Conservation (phyloP, 2,888 invertebrate species). For the Andrena minutula region DNA sequence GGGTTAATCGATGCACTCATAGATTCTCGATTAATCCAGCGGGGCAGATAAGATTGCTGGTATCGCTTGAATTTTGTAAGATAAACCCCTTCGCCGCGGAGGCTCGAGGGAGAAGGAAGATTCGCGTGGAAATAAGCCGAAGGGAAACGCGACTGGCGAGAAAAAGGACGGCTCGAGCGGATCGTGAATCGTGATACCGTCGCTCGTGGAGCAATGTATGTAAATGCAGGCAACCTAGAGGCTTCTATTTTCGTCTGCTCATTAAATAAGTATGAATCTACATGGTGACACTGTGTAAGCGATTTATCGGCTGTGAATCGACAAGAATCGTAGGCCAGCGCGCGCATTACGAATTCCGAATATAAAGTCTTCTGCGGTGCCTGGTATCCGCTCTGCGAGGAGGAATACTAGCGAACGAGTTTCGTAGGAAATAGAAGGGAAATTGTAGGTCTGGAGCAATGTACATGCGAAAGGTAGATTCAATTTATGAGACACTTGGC, state of each 20-base stretch:
- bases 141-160: background rate
- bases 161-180: background rate
- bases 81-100: slow-evolving; percentile 14
- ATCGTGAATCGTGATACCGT: background rate
- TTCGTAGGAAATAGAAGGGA: background rate
- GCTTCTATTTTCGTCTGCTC: slow-evolving; percentile 22
- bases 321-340: background rate
- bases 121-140: background rate
- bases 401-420: background rate
- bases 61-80: slow-evolving; percentile 29
- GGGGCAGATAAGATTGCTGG: slow-evolving; percentile 57
- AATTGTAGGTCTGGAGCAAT: background rate
- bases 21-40: slow-evolving; percentile 41
- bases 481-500: too few species aligned
- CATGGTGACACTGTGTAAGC: slow-evolving; percentile 13
- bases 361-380: slow-evolving; percentile 15
- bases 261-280: slow-evolving; percentile 34
- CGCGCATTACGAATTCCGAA: slow-evolving; percentile 27
- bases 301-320: slow-evolving; percentile 31
- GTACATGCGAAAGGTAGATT: too few species aligned
- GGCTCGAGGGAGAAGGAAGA: background rate
- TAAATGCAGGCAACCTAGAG: slow-evolving; percentile 5
- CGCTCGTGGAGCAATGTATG: background rate
- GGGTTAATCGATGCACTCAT: slow-evolving; percentile 58
- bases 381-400: background rate